Evolutionary conservation across 2,113 vertebrate genomes (phyloP), one percentile per base, ranked within the genome.

Genomic region (Sander vitreus): DNA sequence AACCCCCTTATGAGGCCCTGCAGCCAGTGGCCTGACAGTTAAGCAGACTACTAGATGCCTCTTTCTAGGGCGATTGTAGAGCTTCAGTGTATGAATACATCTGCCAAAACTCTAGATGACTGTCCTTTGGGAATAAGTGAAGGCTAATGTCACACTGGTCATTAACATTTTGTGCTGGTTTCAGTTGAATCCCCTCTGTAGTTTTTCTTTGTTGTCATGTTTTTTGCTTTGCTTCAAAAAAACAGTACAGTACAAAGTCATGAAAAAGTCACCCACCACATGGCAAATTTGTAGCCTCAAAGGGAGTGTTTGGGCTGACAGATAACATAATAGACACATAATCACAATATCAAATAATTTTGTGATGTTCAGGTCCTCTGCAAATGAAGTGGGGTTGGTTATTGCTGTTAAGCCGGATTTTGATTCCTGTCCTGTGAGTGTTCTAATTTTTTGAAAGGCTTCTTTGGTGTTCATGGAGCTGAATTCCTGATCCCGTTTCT

Each of bases 11-110:
- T 63, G 27, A 39, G 15, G 9, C 36, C 36, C 11, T 21, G 8
- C 7, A 45, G 48, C 36, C 23, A 43, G n/a, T 60, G 15, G 19
- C 63, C 51, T 57, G 36, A 36, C 68, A 69, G 54, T 48, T 62
- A 39, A 59, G 45, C 67, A 65, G 68, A 62, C 45, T 68, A 62
- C 50, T 68, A 51, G 63, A 79, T 83, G 67, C 43, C 25, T 50
- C 39, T 77, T 82, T 74, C 59, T 69, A 11, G 80, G 65, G 78
- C 86, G 66, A 62, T 71, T 70, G 72, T 50, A 39, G 50, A 76
- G 64, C 60, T 73, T 7, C n/a, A 50, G 15, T n/a, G 39, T 50
- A 71, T 64, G 64, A 77, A 74, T 78, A 53, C 25, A 64, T 84
- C 66, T 76, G 45, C 78, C 54, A 66, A 78, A 83, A 15, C 63